These are phyloP conservation scores for Leptopterna dolabrata DNA, from an alignment of 2,888 invertebrate species.

Conservation along the genomic window DNA sequence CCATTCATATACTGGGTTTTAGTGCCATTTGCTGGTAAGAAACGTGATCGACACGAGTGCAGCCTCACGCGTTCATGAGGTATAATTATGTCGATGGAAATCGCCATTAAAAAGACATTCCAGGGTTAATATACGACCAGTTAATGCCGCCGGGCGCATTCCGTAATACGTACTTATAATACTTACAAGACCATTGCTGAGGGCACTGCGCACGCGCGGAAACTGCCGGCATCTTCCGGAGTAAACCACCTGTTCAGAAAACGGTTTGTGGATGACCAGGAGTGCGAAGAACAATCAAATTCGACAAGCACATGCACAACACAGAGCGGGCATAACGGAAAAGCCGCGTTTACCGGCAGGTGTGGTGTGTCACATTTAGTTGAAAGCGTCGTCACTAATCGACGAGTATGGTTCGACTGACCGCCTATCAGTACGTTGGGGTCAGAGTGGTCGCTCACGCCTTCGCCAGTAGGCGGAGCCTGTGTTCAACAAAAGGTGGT, in stretches of 20 bases:
- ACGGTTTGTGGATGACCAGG: background rate
- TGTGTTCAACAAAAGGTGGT: background rate
- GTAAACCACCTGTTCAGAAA: slow-evolving; percentile 26
- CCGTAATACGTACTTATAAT: background rate
- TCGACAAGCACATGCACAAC: background rate
- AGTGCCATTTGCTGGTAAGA: no score
- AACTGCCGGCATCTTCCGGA: slow-evolving; percentile 10
- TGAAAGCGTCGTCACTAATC: slow-evolving; percentile 9
- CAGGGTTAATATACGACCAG: background rate
- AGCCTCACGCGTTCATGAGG: background rate
- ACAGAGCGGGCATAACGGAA: background rate
- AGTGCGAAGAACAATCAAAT: background rate
- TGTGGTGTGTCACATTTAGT: background rate
- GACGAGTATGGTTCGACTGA: slow-evolving; percentile 34
- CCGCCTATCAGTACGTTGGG: slow-evolving; percentile 8
- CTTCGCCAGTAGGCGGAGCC: slow-evolving; percentile 19
- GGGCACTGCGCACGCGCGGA: background rate
- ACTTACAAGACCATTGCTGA: slow-evolving; percentile 36
- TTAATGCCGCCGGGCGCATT: no score
- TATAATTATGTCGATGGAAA: background rate
- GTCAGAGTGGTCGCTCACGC: slow-evolving; percentile 27
- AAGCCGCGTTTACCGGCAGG: background rate
- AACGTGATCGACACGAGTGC: background rate
- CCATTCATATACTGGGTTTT: no score
- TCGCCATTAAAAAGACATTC: background rate